Base-by-base conservation (phyloP, 2,888 invertebrate genomes). In the Pollenia labialis region DNA sequence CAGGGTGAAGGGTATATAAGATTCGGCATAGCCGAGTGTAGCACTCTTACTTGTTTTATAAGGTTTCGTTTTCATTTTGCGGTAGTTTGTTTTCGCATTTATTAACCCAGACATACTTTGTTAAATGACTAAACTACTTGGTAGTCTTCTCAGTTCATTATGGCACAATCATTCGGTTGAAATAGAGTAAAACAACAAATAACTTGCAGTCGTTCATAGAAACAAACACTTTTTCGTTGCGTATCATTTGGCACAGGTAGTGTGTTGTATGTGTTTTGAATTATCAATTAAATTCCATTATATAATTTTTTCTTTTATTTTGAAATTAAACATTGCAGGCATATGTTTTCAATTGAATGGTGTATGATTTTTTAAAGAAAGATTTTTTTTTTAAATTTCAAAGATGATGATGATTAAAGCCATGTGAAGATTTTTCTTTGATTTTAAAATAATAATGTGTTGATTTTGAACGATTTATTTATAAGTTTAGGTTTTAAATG, bases 41-140 rank as follows among this genome's bases (percentile, higher is more conserved):
- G 18, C 18, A 23, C 18, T 23, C 18, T 23, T 23, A 23, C 2
- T 79, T 44, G 62, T 66, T 79, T 83, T 75, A 75, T 75, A 79
- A 72, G 82, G 81, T 83, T 86, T 86, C 87, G 68, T 81, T 87
- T 84, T 81, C 81, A 81, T 87, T 87, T 87, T 23, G 46, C 52
- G 23, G 68, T 62, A 18, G 54, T 83, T 72, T 54, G 71, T 81
- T 85, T 83, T 81, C 54, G 87, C 76, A 87, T 84, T 68, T 81
- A 56, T 84, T 87, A 87, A 87, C 87, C 84, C 81, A 87, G 87
- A 87, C 87, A 87, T 87, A 84, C 58, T 71, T 72, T 75, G 80
- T 66, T 72, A 71, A 80, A 75, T 72, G 71, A 66, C 50, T 83
- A 75, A 68, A 60, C 87, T 77, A 87, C 75, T 83, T 84, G 76